Evolutionary conservation across 2,113 vertebrate genomes (phyloP), one percentile per base, ranked within the genome.

Genomic region (Nannospalax galili): DNA sequence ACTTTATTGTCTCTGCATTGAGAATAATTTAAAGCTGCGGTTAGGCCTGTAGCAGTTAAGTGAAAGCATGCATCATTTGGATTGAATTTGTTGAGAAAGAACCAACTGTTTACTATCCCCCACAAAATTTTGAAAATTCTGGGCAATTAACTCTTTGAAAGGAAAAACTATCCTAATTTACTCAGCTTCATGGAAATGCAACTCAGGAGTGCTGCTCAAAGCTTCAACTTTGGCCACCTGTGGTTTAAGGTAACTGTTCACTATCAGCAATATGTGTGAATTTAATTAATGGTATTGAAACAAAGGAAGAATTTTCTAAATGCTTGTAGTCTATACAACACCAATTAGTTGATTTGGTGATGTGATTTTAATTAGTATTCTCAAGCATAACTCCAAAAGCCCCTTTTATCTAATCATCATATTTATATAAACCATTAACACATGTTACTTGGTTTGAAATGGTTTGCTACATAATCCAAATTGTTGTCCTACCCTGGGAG

Each of bases 281-380:
- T 98, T 98, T 98, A 98, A 98, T 98, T 98, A 98, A 95, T 80
- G 88, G 75, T 96, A 97, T 97, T 84, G 80, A 98, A 98, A 98
- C 97, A 98, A 98, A 98, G 97, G 91, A 96, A 98, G 94, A 90
- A 95, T 97, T 97, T 98, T 95, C 96, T 96, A 97, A 93, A 94
- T 92, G 74, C 85, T 98, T 92, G 77, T 52, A 98, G 97, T 98
- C 97, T 97, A 97, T 98, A 96, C 37, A 96, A 98, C 97, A 98
- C 97, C 97, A 98, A 97, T 97, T 98, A 97, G 97, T 97, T 98
- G 97, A 98, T 98, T 98, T 98, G 96, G 96, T 98, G 97, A 98
- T 98, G 97, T 96, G 97, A 98, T 98, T 98, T 98, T 98, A 98
- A 98, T 98, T 98, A 98, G 95, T 79, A 92, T 98, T 97, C 98